Base-by-base conservation (phyloP, 2,113 vertebrate genomes). In the Nothoprocta perdicaria region DNA sequence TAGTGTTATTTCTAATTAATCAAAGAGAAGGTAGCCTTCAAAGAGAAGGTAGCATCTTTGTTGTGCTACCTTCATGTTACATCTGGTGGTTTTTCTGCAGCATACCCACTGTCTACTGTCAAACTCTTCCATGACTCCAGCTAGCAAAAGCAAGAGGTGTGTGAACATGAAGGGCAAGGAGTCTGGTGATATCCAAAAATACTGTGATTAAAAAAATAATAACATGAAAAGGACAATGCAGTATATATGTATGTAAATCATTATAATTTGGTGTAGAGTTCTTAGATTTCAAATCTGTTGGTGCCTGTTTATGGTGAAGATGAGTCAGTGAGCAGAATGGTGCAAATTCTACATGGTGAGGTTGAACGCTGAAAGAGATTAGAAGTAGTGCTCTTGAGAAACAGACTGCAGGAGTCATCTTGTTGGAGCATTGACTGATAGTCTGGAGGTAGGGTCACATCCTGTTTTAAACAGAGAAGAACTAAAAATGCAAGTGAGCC, bases 391-490 rank as follows among this genome's bases (percentile, higher is more conserved):
- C 21, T 35, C 14, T 24, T 41, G 27, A 52, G 46, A 76, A 76
- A 31, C 17, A 48, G 33, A 29, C 38, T 55, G 33, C 48, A 24
- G 55, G 76, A 40, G 8, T 29, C 6, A 14, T 57, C 62, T 33
- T 7, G 1, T 48, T 35, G 52, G 24, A 5, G 21, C 14, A 22
- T 4, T 61, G 31, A 9, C 1, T 1, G 43, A n/a, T 23, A 46
- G 48, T 26, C 8, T 29, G 35, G 45, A 82, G n/a, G 6, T 62
- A 61, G 85, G 18, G 40, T 73, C 50, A 38, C 12, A 2, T 63
- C 4, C 9, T 24, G 5, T 43, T 83, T 68, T 52, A 68, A 83
- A 57, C 0, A 3, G 4, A 35, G 18, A 77, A 13, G n/a, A 84
- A 15, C 50, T 62, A 66, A 62, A 5, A 71, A 78, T 41, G 48